Evolutionary conservation across 2,888 invertebrate genomes (phyloP).

Genomic region (Smittia aterrima): DNA sequence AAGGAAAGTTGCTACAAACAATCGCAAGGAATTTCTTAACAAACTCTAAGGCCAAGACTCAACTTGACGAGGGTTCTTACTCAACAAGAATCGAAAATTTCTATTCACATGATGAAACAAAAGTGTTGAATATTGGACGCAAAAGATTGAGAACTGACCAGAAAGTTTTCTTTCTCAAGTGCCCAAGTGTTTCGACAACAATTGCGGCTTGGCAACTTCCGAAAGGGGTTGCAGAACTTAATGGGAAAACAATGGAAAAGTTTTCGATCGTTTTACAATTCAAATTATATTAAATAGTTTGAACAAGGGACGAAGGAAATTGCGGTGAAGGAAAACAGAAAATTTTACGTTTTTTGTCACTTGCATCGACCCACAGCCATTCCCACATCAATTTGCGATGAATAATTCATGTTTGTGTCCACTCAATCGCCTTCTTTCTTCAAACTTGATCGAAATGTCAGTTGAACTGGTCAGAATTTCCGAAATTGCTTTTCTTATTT

Average conservation of each 20-base stretch:
- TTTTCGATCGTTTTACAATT: neutral
- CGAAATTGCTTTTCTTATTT: no score
- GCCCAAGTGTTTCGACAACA: slow-evolving; percentile 12
- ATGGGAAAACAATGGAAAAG: neutral
- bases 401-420: no score
- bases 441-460: no score
- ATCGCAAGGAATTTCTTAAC: neutral
- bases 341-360: no score
- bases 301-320: neutral
- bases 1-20: neutral
- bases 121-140: neutral
- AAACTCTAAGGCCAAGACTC: neutral
- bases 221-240: slow-evolving; percentile 1
- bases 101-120: neutral
- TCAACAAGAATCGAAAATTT: neutral
- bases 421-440: no score
- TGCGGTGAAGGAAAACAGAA: neutral
- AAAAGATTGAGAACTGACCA: slow-evolving; percentile 16
- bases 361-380: no score
- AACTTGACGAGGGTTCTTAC: neutral
- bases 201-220: neutral
- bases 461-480: no score
- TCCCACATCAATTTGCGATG: no score
- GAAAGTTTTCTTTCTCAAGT: neutral
- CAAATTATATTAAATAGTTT: slow-evolving; percentile 17